Evolutionary conservation across 2,888 invertebrate species (phyloP).

Genomic region (Drosophila anomalata): DNA sequence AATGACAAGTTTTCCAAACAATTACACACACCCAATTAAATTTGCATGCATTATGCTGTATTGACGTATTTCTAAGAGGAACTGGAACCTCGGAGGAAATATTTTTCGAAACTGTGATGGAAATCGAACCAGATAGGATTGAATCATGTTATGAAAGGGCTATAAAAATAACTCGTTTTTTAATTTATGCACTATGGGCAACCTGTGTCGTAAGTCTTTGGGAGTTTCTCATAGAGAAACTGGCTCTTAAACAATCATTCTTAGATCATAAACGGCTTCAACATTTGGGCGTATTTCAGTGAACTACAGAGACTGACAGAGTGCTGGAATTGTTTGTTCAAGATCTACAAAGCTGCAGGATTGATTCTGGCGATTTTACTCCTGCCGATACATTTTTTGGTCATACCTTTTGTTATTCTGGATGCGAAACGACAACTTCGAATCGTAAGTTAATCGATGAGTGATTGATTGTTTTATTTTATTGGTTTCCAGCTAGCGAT

Average conservation of each 20-base stretch:
- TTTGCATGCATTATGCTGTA: not conserved
- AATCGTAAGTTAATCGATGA: not conserved
- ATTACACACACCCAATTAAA: not conserved
- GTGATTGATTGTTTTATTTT: not conserved
- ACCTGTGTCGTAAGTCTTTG: not conserved
- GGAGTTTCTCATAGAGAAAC: not conserved
- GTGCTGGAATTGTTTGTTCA: not conserved
- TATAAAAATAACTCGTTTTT: not conserved
- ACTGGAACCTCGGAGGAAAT: not conserved
- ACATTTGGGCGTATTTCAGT: not conserved
- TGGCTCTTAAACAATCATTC: not conserved
- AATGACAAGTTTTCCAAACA: not conserved
- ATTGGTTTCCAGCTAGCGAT: constrained; percentile 24
- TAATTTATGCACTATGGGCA: not conserved
- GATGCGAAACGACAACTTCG: not conserved
- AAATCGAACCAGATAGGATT: not conserved
- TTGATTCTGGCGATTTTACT: not conserved
- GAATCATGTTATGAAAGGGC: not conserved
- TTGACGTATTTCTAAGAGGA: not conserved
- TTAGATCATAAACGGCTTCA: not conserved
- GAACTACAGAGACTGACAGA: not conserved
- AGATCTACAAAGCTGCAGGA: not conserved
- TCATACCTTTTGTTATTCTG: not conserved
- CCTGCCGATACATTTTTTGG: not conserved
- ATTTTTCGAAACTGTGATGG: not conserved